These are phyloP conservation scores for Macrostomum cliftonense DNA, from an alignment of 2,888 invertebrate genomes.

Conservation along the genomic window DNA sequence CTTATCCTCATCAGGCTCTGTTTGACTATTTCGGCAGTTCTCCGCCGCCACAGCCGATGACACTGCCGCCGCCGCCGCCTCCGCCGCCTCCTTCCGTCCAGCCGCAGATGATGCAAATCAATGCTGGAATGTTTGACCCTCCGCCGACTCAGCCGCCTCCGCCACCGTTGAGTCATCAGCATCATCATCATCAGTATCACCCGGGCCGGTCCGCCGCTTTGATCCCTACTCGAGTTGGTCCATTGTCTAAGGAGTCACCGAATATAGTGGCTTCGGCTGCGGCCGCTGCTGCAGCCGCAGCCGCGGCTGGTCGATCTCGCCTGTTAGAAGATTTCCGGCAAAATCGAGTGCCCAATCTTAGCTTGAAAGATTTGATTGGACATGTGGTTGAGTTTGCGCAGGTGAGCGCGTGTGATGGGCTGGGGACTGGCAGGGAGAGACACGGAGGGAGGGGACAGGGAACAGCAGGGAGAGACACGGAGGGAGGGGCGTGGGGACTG, in stretches of 20 bases:
- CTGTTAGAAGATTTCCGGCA: constrained; percentile 73
- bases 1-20: neutral
- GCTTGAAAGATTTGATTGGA: constrained; percentile 73
- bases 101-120: neutral
- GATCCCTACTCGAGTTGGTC: too few species aligned
- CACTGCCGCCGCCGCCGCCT: too few species aligned
- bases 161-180: constrained; percentile 18
- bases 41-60: neutral
- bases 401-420: too few species aligned
- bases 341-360: constrained; percentile 42
- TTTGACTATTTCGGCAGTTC: neutral
- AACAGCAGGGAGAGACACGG: too few species aligned
- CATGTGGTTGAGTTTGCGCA: constrained; percentile 79
- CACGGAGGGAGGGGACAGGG: too few species aligned
- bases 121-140: neutral
- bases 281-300: constrained; percentile 31
- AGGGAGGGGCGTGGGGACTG: too few species aligned
- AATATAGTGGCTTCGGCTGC: too few species aligned
- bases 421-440: too few species aligned
- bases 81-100: too few species aligned
- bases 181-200: too few species aligned
- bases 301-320: constrained; percentile 50
- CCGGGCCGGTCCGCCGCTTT: too few species aligned
- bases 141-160: neutral
- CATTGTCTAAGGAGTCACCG: too few species aligned